Evolutionary conservation across 1,140 invertebrate genomes (phyloP).

Genomic region (Megalonaias nervosa): DNA sequence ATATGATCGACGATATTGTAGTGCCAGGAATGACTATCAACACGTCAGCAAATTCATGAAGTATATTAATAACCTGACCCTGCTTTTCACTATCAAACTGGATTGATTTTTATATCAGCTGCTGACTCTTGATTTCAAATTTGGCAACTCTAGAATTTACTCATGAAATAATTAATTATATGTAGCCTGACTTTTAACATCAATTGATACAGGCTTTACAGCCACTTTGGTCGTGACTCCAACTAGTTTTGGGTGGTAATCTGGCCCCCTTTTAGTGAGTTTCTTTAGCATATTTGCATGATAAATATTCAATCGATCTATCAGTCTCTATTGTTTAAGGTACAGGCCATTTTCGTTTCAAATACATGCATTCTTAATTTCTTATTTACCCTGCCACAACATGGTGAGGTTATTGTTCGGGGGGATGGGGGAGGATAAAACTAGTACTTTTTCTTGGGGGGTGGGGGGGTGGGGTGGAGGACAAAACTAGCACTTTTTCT

Average conservation of each 20-base stretch:
- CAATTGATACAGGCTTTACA: constrained; percentile 1
- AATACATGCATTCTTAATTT: not conserved
- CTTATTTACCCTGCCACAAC: constrained; percentile 9
- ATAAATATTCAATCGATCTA: not conserved
- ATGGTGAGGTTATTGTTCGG: constrained; percentile 28
- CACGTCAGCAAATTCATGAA: constrained; percentile 6
- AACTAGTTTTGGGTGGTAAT: no score
- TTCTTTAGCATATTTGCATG: constrained; percentile 14
- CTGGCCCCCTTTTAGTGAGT: not conserved
- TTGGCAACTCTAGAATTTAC: not conserved
- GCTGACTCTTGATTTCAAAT: not conserved
- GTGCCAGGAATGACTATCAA: constrained; percentile 28
- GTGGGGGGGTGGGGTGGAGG: no score
- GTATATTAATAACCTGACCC: no score
- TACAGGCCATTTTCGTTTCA: not conserved
- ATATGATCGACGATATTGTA: constrained; percentile 26
- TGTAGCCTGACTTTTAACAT: constrained; percentile 1
- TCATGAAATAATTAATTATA: not conserved
- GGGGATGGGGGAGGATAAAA: not conserved
- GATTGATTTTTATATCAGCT: not conserved
- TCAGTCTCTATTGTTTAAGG: not conserved
- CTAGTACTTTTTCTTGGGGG: no score
- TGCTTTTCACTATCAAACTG: not conserved
- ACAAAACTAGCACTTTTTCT: no score
- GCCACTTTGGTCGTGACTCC: not conserved